phyloP scores from a whole-genome alignment of 2,888 invertebrate species.

The Hymenopus coronatus region DNA sequence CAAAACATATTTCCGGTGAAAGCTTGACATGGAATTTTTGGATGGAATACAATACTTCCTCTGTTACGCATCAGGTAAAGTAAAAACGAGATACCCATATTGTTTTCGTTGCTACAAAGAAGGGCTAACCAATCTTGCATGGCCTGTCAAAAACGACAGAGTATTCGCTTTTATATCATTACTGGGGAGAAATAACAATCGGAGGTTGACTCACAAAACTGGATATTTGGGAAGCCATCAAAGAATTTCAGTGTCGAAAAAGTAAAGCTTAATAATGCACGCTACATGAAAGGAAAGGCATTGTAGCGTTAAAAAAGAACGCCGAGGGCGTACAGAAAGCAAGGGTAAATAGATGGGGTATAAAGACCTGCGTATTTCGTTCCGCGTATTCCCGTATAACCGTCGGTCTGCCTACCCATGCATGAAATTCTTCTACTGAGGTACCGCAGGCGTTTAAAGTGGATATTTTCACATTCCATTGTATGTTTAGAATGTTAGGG shows the following conservation, averaged over 20 bases:
- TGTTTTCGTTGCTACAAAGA: too few species aligned
- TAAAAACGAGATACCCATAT: too few species aligned
- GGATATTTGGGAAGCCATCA: background rate
- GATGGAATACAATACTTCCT: too few species aligned
- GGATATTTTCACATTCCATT: background rate
- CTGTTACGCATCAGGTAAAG: too few species aligned
- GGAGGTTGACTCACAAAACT: background rate
- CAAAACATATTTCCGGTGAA: too few species aligned
- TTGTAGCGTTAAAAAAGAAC: background rate
- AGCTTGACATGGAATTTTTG: too few species aligned
- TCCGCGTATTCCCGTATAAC: background rate
- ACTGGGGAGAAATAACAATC: background rate
- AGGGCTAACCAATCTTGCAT: background rate
- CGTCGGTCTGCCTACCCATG: background rate
- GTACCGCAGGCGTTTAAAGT: background rate
- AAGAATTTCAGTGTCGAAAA: background rate
- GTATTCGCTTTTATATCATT: background rate
- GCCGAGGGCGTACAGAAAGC: background rate
- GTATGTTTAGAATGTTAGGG: too few species aligned
- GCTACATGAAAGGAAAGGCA: background rate
- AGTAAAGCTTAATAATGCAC: background rate
- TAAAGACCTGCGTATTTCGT: background rate
- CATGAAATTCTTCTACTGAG: background rate
- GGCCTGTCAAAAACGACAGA: background rate
- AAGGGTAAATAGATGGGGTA: background rate